These are phyloP conservation scores for Coracias cyanogaster DNA, from an alignment of 2,797 vertebrate species.

Conservation along the genomic window DNA sequence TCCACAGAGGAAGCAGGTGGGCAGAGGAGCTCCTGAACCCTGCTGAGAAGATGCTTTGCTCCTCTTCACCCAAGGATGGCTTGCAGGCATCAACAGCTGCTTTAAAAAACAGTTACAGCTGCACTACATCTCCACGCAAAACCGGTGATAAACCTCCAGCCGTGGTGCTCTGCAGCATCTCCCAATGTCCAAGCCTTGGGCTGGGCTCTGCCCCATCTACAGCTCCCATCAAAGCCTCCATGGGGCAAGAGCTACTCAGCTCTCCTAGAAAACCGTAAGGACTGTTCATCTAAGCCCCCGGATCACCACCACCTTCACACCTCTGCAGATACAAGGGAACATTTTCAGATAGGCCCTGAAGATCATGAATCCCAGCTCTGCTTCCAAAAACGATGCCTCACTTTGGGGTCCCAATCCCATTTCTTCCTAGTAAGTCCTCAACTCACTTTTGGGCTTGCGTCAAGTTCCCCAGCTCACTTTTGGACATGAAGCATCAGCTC, in stretches of 20 bases:
- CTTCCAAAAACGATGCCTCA: not conserved
- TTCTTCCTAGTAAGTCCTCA: not conserved
- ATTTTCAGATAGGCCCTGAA: accelerated
- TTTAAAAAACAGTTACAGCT: not conserved
- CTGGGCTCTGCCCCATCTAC: not conserved
- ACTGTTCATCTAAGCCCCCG: not conserved
- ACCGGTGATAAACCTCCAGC: not conserved
- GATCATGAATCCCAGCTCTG: not conserved
- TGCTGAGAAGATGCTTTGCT: not conserved
- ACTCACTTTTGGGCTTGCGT: not conserved
- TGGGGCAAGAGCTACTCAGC: not conserved
- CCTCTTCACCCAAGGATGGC: not conserved
- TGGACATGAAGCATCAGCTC: not conserved
- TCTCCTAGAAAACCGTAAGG: not conserved
- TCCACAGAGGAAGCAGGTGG: accelerated
- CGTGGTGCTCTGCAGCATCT: accelerated
- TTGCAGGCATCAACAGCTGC: not conserved
- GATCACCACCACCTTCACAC: not conserved
- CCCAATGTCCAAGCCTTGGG: not conserved
- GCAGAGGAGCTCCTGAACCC: not conserved
- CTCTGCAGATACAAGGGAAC: not conserved
- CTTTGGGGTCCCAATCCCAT: not conserved
- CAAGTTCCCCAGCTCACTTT: not conserved
- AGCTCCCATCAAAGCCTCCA: not conserved
- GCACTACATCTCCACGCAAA: not conserved